These are phyloP conservation scores for Drosophila asahinai DNA, from an alignment of 1,140 invertebrate genomes.

Conservation along the genomic window DNA sequence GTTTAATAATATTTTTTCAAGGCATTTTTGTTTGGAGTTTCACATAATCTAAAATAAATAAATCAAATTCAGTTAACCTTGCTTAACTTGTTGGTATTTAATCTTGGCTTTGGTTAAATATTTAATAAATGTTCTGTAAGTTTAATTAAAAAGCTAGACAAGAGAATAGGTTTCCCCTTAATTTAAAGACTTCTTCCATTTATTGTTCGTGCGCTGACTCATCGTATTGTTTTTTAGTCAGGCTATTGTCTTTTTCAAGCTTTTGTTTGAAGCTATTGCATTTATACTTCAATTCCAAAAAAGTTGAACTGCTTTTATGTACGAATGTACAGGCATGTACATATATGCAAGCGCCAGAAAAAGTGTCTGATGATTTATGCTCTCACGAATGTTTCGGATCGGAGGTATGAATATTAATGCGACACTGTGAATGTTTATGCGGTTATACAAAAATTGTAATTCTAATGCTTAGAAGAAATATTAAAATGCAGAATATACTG, in stretches of 20 bases:
- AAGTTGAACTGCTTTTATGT: slow-evolving; percentile 9
- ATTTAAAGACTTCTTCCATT: background rate
- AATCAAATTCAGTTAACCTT: too few relatives aligned
- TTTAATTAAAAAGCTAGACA: background rate
- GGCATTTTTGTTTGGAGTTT: too few relatives aligned
- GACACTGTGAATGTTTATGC: slow-evolving; percentile 6
- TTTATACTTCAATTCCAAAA: slow-evolving; percentile 12
- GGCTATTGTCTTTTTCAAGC: slow-evolving; percentile 17
- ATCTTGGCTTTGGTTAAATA: too few relatives aligned
- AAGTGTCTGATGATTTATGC: slow-evolving; percentile 38
- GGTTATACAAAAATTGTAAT: background rate
- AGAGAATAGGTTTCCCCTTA: too few relatives aligned
- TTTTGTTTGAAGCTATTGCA: slow-evolving; percentile 33
- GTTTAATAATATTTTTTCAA: too few relatives aligned
- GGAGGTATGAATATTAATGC: slow-evolving; percentile 40
- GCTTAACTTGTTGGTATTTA: too few relatives aligned
- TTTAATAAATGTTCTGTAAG: too few relatives aligned
- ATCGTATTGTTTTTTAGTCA: slow-evolving; percentile 7
- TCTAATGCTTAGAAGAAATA: background rate
- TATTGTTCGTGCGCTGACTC: slow-evolving; percentile 7
- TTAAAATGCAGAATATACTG: too few relatives aligned
- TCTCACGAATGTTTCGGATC: slow-evolving; percentile 37
- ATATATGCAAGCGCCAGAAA: slow-evolving; percentile 9
- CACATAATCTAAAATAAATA: too few relatives aligned
- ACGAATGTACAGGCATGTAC: background rate